phyloP scores from a whole-genome alignment of 2,888 invertebrate species.

The Mesochorus sp. region DNA sequence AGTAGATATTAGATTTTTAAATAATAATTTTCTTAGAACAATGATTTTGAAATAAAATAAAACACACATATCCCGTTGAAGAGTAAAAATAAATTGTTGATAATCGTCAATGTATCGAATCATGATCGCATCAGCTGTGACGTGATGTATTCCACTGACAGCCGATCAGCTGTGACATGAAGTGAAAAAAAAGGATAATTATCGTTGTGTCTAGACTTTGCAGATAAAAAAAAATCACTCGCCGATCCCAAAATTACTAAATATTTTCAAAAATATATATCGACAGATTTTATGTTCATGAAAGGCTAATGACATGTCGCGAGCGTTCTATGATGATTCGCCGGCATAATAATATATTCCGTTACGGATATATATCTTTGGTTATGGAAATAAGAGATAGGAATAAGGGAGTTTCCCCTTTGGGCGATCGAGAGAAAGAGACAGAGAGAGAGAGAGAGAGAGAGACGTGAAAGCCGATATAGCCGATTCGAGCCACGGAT shows the following conservation, averaged over 20 bases:
- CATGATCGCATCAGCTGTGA: no score
- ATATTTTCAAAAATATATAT: neutral
- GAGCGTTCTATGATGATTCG: slow-evolving; percentile 27
- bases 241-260: neutral
- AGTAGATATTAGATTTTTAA: no score
- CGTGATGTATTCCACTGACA: no score
- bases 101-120: no score
- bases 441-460: neutral
- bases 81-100: no score
- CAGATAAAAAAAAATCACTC: neutral
- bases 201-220: neutral
- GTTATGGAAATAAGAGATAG: slow-evolving; percentile 15
- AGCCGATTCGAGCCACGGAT: slow-evolving; percentile 46
- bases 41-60: no score
- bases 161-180: no score
- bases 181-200: no score
- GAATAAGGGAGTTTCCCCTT: slow-evolving; percentile 14
- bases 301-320: slow-evolving; percentile 19
- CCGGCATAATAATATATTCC: slow-evolving; percentile 43
- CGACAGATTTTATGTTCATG: neutral
- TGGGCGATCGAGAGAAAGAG: neutral
- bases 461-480: slow-evolving; percentile 52
- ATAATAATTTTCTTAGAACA: no score
- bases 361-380: slow-evolving; percentile 48
- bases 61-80: no score